A percentile compares a stretch with the other conserved stretches of the same genome.
Conservation (phyloP, 2,888 invertebrate genomes). For the Pseudeuparius sepicola region DNA sequence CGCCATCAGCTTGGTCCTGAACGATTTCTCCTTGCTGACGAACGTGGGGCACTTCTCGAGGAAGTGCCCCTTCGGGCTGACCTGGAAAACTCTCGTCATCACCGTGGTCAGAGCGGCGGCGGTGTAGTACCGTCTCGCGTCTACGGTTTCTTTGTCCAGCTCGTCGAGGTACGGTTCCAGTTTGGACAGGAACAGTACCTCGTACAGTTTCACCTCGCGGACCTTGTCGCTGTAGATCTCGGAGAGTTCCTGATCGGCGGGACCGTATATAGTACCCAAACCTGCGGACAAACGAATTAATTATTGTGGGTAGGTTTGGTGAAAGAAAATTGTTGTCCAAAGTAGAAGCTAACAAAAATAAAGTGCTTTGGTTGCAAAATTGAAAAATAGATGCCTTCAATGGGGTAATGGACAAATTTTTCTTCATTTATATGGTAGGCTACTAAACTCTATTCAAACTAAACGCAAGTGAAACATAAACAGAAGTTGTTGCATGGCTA, state of each 20-base stretch:
- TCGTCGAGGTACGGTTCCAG: slow-evolving; percentile 58
- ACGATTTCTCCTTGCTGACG: slow-evolving; percentile 74
- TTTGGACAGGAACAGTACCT: slow-evolving; percentile 61
- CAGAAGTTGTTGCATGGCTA: too few relatives aligned
- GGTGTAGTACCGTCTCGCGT: slow-evolving; percentile 54
- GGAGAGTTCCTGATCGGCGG: slow-evolving; percentile 67
- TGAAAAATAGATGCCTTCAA: too few relatives aligned
- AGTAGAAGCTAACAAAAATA: too few relatives aligned
- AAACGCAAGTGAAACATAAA: too few relatives aligned
- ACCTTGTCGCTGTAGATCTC: slow-evolving; percentile 70
- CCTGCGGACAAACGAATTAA: too few relatives aligned
- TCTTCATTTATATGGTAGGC: too few relatives aligned
- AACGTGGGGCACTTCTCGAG: slow-evolving; percentile 74
- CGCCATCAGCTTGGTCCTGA: slow-evolving; percentile 57
- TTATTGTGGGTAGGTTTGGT: too few relatives aligned
- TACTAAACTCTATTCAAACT: too few relatives aligned
- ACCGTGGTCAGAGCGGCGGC: slow-evolving; percentile 75
- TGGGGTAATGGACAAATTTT: too few relatives aligned
- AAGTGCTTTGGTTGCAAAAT: too few relatives aligned
- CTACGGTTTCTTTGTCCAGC: slow-evolving; percentile 50
- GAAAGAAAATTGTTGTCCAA: too few relatives aligned
- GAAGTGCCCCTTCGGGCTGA: slow-evolving; percentile 49
- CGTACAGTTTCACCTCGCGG: slow-evolving; percentile 63
- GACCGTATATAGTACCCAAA: slow-evolving; percentile 81
- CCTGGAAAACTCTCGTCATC: slow-evolving; percentile 64